phyloP scores from a whole-genome alignment of 2,888 invertebrate species.

The Plusia festucae region DNA sequence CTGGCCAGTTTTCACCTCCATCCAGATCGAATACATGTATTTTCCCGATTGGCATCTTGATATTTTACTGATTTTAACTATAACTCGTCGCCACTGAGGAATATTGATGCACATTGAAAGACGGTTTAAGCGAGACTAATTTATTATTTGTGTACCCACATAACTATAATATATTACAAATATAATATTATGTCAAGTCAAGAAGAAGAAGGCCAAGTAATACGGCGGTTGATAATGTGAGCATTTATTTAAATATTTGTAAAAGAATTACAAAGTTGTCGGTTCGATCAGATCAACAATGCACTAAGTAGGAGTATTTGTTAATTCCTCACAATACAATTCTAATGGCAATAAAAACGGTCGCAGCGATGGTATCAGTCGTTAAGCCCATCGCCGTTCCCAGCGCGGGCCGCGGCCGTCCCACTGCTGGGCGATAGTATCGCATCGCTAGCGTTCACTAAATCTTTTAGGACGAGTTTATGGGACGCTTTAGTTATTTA shows the following conservation, averaged over 20 bases:
- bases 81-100: not conserved
- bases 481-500: slow-evolving; percentile 38
- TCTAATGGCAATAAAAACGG: slow-evolving; percentile 36
- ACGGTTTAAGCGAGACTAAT: not conserved
- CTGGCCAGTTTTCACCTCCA: slow-evolving; percentile 33
- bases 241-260: slow-evolving; percentile 17
- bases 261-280: slow-evolving; percentile 11
- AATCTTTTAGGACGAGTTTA: slow-evolving; percentile 44
- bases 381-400: slow-evolving; percentile 5
- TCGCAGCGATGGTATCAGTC: slow-evolving; percentile 42
- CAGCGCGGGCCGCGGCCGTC: slow-evolving; percentile 26
- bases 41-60: slow-evolving; percentile 50
- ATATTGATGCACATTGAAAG: not conserved
- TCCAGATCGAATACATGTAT: slow-evolving; percentile 43
- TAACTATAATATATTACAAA: not conserved
- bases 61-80: slow-evolving; percentile 1
- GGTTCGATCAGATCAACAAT: slow-evolving; percentile 27
- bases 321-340: slow-evolving; percentile 49
- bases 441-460: slow-evolving; percentile 38
- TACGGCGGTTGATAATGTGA: not conserved
- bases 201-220: not conserved
- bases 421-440: slow-evolving; percentile 45
- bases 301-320: slow-evolving; percentile 32
- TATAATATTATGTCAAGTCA: no score
- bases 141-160: not conserved